phyloP scores from a whole-genome alignment of 2,888 invertebrate species.

The Gymnocheta viridis region DNA sequence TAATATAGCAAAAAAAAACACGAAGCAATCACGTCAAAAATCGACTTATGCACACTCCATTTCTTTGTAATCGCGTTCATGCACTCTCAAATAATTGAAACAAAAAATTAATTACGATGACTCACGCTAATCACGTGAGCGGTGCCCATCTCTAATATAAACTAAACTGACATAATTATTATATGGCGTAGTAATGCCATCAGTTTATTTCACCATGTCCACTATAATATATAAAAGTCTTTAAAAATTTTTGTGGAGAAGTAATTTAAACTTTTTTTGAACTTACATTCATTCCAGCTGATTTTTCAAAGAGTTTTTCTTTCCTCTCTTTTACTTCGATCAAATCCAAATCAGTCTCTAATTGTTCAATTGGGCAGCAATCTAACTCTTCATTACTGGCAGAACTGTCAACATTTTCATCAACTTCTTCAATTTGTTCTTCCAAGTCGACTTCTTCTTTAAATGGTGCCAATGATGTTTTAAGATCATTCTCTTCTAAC shows the following conservation, averaged over 20 bases:
- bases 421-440: constrained; percentile 75
- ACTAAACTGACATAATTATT: no score
- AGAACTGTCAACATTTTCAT: constrained; percentile 24
- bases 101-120: no score
- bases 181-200: no score
- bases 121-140: no score
- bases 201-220: no score
- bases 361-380: constrained; percentile 71
- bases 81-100: no score
- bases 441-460: constrained; percentile 76
- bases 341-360: constrained; percentile 67
- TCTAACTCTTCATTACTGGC: constrained; percentile 51
- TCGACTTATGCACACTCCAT: no score
- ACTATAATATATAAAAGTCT: no score
- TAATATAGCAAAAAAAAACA: no score
- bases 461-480: constrained; percentile 84
- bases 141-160: no score
- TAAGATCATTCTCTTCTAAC: constrained; percentile 80
- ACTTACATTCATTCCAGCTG: constrained; percentile 91
- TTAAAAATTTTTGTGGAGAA: background rate
- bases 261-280: constrained; percentile 33
- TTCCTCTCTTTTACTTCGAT: constrained; percentile 71
- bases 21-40: no score
- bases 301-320: constrained; percentile 84
- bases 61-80: no score